phyloP scores from a whole-genome alignment of 1,140 invertebrate species.

The Antheraea pernyi region DNA sequence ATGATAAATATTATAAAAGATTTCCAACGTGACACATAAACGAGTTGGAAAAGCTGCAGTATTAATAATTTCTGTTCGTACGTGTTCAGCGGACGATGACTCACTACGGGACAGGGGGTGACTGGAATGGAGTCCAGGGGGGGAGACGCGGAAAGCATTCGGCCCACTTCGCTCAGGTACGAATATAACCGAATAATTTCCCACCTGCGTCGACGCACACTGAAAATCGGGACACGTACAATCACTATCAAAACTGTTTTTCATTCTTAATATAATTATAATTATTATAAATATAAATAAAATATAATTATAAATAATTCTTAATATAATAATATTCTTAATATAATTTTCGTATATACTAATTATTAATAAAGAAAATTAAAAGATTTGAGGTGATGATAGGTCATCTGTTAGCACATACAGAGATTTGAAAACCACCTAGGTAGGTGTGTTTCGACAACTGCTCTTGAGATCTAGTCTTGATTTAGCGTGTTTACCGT shows the following conservation, averaged over 20 bases:
- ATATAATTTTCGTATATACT: too few relatives aligned
- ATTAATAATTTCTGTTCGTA: conserved; percentile 19
- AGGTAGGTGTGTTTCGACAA: too few relatives aligned
- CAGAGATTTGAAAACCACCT: too few relatives aligned
- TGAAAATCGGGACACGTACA: conserved; percentile 30
- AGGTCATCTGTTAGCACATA: too few relatives aligned
- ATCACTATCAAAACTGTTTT: conserved; percentile 16
- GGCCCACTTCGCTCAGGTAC: conserved; percentile 63
- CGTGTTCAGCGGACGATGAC: conserved; percentile 33
- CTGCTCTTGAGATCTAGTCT: too few relatives aligned
- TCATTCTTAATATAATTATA: background rate
- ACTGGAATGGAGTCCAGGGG: background rate
- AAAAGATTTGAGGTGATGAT: too few relatives aligned
- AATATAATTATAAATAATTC: too few relatives aligned
- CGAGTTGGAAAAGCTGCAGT: conserved; percentile 9
- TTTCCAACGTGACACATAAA: background rate
- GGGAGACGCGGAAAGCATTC: conserved; percentile 52
- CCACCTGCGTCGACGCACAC: conserved; percentile 57
- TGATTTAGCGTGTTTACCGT: too few relatives aligned
- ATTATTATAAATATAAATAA: too few relatives aligned
- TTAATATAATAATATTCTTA: too few relatives aligned
- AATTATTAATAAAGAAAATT: too few relatives aligned
- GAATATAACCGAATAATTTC: conserved; percentile 70
- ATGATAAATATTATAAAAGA: background rate
- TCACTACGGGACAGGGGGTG: conserved; percentile 29